Evolutionary conservation across 2,888 invertebrate genomes (phyloP), one percentile per base, ranked within the genome.

Genomic region (Clostera curtula): DNA sequence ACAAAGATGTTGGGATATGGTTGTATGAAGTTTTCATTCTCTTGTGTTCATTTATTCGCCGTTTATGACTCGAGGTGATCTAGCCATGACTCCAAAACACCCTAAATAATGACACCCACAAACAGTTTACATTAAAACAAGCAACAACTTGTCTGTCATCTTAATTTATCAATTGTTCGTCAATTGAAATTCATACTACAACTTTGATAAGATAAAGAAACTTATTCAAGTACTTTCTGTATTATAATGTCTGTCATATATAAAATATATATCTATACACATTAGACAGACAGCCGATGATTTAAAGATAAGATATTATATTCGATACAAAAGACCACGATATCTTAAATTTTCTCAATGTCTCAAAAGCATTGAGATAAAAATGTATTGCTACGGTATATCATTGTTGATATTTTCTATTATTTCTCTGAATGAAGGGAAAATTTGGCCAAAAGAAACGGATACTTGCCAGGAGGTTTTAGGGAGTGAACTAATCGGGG

Each of bases 401-500:
- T 31, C 62, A 44, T 48, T 59, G 23, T 34, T 62, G 43, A 48
- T 48, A 34, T 34, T 68, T 41, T 48, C 59, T 43, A 29, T 61
- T 43, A 40, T 58, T 40, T 46, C 36, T 41, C 33, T 41, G 22
- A 56, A 50, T 49, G 55, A 67, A 36, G 65, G 66, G 22, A 72
- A 65, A 38, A 50, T 49, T 33, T 29, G 70, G 27, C 44, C 50
- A 17, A 57, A 60, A 51, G 41, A 61, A 40, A 40, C 45, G 30
- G 48, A 68, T 43, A 40, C 29, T 36, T 85, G 85, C 44, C 52
- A 62, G 34, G 31, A 45, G 9, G 51, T 72, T 36, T 56, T 90
- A 21, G 63, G 86, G 1, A 39, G 66, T 6, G 56, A 70, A 8
- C 56, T 90, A 28, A 60, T 80, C 16, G 52, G 79, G 12, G 90